These are phyloP conservation scores for Tenthredo distinguenda DNA, from an alignment of 2,888 invertebrate genomes.

Conservation along the genomic window DNA sequence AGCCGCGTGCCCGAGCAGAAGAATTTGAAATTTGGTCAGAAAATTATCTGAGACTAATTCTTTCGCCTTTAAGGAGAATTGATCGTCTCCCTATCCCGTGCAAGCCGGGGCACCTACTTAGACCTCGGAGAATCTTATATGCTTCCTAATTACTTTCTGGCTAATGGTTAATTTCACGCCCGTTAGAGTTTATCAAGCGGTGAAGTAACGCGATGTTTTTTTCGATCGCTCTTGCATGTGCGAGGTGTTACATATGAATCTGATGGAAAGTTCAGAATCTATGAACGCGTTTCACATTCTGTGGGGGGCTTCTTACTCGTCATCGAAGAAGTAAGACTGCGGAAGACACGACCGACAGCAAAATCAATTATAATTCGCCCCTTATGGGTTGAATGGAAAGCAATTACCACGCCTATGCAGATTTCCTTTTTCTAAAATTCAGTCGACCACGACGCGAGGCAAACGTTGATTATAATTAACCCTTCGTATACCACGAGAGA, in stretches of 20 bases:
- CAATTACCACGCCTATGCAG: neutral
- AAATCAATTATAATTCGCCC: conserved; percentile 2
- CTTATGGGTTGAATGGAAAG: neutral
- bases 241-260: neutral
- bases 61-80: neutral
- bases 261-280: neutral
- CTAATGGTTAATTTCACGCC: conserved; percentile 16
- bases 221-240: neutral
- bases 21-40: neutral
- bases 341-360: neutral
- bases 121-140: conserved; percentile 1
- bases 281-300: neutral
- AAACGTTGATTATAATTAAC: conserved; percentile 32
- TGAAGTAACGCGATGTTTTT: neutral
- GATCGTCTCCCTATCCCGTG: neutral
- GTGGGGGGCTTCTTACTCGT: neutral
- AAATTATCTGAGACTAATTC: neutral
- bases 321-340: neutral
- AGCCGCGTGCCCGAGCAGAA: too few species aligned
- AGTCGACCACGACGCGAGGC: neutral
- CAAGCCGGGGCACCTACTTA: neutral
- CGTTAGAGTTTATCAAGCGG: neutral
- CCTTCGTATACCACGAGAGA: neutral
- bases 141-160: neutral
- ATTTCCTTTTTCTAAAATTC: neutral